Conservation (phyloP, 2,888 invertebrate genomes). For the Eupithecia subfuscata region DNA sequence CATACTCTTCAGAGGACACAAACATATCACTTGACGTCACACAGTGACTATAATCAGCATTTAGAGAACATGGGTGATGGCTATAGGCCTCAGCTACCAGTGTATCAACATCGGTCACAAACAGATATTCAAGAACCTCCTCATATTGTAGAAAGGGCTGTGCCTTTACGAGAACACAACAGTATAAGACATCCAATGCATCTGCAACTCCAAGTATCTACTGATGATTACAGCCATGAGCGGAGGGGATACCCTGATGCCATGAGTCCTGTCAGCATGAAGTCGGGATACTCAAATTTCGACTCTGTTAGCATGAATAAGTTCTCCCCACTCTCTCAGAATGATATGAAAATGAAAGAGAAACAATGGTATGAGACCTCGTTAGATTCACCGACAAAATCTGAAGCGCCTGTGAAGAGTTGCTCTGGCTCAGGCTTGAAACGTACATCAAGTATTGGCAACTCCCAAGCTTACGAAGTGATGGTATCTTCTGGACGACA, state of each 20-base stretch:
- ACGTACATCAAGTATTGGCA: slow-evolving; percentile 83
- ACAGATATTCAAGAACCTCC: slow-evolving; percentile 73
- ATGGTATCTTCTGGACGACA: slow-evolving; percentile 76
- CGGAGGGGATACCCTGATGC: slow-evolving; percentile 67
- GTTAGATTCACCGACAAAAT: slow-evolving; percentile 83
- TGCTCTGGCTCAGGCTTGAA: slow-evolving; percentile 77
- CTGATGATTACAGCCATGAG: slow-evolving; percentile 72
- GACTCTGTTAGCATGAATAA: slow-evolving; percentile 76
- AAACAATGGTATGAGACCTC: slow-evolving; percentile 89
- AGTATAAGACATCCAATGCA: slow-evolving; percentile 69
- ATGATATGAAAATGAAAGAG: slow-evolving; percentile 78
- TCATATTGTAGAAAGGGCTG: slow-evolving; percentile 66
- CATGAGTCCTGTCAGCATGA: slow-evolving; percentile 74
- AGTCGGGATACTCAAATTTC: slow-evolving; percentile 75
- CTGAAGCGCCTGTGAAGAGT: slow-evolving; percentile 69
- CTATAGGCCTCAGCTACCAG: slow-evolving; percentile 63
- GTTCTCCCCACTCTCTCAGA: slow-evolving; percentile 73
- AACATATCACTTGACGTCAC: slow-evolving; percentile 80
- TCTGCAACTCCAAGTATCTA: slow-evolving; percentile 75
- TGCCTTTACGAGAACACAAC: slow-evolving; percentile 73
- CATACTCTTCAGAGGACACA: slow-evolving; percentile 79
- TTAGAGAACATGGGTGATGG: slow-evolving; percentile 71
- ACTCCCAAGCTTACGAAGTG: slow-evolving; percentile 78
- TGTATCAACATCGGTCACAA: slow-evolving; percentile 75
- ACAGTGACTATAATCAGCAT: slow-evolving; percentile 80